Evolutionary conservation across 2,888 invertebrate genomes (phyloP).

Genomic region (Spodoptera littoralis): DNA sequence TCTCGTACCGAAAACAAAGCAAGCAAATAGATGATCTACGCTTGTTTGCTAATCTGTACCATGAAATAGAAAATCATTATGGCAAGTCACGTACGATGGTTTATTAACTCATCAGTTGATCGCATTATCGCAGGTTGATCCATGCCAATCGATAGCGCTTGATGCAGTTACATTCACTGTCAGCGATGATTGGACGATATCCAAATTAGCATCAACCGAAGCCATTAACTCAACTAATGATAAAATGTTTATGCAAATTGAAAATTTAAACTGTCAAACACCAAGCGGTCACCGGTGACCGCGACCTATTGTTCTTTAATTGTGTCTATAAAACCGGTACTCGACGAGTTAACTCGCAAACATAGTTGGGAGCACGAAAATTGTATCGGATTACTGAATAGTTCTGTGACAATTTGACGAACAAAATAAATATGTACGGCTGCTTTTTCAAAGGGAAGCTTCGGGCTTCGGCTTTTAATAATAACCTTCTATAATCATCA

Average conservation of each 20-base stretch:
- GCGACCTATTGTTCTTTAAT: too few species aligned
- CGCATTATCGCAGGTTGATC: conserved; percentile 29
- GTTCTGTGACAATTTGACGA: not conserved
- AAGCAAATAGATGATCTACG: too few species aligned
- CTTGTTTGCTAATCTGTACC: conserved; percentile 9
- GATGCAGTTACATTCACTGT: conserved; percentile 42
- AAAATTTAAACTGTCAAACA: too few species aligned
- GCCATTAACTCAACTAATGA: conserved; percentile 49
- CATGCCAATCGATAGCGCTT: conserved; percentile 24
- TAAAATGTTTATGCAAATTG: conserved; percentile 66
- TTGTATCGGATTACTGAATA: conserved; percentile 22
- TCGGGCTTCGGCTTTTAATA: too few species aligned
- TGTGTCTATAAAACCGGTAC: too few species aligned
- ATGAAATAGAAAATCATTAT: not conserved
- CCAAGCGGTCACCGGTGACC: too few species aligned
- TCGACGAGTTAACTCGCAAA: conserved; percentile 64
- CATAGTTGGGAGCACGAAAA: conserved; percentile 44
- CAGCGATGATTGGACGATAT: conserved; percentile 45
- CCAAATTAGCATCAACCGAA: conserved; percentile 49
- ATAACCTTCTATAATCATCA: not conserved
- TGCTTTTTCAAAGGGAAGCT: not conserved
- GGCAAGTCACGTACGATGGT: not conserved
- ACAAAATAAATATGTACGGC: too few species aligned
- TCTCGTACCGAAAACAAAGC: too few species aligned
- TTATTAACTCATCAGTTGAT: conserved; percentile 15